phyloP scores from a whole-genome alignment of 2,113 vertebrate genomes.

The Scopus umbretta region DNA sequence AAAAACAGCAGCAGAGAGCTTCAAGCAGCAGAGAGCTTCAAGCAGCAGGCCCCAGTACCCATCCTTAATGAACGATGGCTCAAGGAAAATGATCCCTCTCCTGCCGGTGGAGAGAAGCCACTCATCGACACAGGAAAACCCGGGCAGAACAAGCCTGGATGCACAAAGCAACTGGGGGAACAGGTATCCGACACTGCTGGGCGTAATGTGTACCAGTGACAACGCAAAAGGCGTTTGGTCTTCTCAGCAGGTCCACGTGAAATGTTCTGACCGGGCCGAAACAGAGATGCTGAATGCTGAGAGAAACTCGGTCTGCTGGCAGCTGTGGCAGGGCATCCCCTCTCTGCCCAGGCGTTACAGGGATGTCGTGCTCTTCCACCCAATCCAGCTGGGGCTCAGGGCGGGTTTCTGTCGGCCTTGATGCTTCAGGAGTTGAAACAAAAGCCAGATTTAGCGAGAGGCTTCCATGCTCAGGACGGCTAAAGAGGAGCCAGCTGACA shows the following conservation, averaged over 20 bases:
- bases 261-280: background rate
- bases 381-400: background rate
- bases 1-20: background rate
- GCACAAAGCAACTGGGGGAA: background rate
- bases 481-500: background rate
- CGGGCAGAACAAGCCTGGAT: background rate
- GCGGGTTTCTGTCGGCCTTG: background rate
- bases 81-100: background rate
- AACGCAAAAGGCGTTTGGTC: background rate
- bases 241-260: background rate
- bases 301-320: background rate
- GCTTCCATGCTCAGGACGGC: background rate
- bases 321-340: rapidly evolving
- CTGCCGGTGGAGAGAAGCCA: background rate
- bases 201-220: background rate
- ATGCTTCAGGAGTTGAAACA: background rate
- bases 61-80: background rate
- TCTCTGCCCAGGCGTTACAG: rapidly evolving
- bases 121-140: background rate
- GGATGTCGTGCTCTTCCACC: background rate
- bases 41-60: background rate
- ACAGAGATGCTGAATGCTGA: background rate
- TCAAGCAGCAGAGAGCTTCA: background rate
- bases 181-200: rapidly evolving
- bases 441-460: background rate